phyloP scores from a whole-genome alignment of 1,140 invertebrate genomes.

The Zophobas morio region DNA sequence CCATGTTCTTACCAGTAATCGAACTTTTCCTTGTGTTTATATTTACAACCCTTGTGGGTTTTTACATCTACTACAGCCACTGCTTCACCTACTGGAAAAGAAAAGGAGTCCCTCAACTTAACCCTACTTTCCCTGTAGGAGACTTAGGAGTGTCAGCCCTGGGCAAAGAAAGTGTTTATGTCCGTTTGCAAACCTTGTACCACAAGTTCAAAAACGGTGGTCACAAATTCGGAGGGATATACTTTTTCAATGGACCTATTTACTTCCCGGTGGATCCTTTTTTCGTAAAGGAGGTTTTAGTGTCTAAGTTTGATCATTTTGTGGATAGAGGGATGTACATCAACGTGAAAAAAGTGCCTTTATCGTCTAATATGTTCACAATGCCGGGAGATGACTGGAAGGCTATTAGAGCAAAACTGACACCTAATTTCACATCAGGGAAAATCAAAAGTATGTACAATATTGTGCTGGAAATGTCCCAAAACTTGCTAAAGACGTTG shows the following conservation, averaged over 20 bases:
- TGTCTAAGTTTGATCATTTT: conserved; percentile 70
- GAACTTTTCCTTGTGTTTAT: too few species aligned
- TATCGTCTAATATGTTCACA: conserved; percentile 69
- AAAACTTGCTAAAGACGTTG: conserved; percentile 5
- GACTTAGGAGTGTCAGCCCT: conserved; percentile 25
- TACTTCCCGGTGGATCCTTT: conserved; percentile 67
- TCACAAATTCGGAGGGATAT: conserved; percentile 51
- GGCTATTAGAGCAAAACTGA: conserved; percentile 66
- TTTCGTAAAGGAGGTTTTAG: conserved; percentile 68
- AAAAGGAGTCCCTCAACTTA: conserved; percentile 44
- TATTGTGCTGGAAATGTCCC: conserved; percentile 46
- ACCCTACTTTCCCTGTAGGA: conserved; percentile 50
- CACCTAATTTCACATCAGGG: conserved; percentile 69
- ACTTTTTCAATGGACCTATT: conserved; percentile 45
- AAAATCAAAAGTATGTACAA: conserved; percentile 69
- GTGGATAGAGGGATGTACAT: conserved; percentile 66
- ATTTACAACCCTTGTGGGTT: too few species aligned
- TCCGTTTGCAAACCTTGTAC: conserved; percentile 58
- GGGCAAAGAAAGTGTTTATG: conserved; percentile 31
- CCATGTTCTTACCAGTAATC: too few species aligned
- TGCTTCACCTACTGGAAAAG: conserved; percentile 53
- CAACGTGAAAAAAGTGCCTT: conserved; percentile 67
- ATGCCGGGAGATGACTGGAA: conserved; percentile 69
- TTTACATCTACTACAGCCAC: conserved; percentile 19
- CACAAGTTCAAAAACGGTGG: conserved; percentile 59